phyloP scores from a whole-genome alignment of 1,140 invertebrate species.

The Polyergus mexicanus region DNA sequence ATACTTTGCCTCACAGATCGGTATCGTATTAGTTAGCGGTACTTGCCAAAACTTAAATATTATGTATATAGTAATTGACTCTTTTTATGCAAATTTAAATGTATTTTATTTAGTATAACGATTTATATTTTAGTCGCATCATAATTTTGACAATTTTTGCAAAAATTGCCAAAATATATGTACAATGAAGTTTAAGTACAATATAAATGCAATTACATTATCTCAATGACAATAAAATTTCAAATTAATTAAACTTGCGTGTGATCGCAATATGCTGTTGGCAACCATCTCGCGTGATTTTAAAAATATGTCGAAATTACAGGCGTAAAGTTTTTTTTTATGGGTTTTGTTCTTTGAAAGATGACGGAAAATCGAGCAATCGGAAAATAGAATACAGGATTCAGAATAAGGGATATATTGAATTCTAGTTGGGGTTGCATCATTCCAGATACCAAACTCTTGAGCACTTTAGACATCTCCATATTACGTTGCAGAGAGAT shows the following conservation, averaged over 20 bases:
- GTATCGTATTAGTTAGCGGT: conserved; percentile 22
- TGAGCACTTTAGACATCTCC: conserved; percentile 13
- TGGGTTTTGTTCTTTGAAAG: too few relatives aligned
- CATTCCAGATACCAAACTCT: conserved; percentile 23
- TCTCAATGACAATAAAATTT: conserved; percentile 11
- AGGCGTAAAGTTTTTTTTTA: too few relatives aligned
- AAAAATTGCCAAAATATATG: neutral
- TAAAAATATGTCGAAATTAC: too few relatives aligned
- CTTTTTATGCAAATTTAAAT: conserved; percentile 18
- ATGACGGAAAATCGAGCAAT: too few relatives aligned
- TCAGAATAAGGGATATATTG: conserved; percentile 57
- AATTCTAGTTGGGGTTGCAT: conserved; percentile 53
- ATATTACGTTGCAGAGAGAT: conserved; percentile 34
- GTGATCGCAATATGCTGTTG: neutral
- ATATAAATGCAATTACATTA: neutral
- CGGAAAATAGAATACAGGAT: neutral
- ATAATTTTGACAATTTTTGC: conserved; percentile 17
- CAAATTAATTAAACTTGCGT: conserved; percentile 1
- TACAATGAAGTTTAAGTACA: conserved; percentile 7
- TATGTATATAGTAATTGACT: neutral
- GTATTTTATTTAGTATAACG: neutral
- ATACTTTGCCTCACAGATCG: neutral
- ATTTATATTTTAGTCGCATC: neutral
- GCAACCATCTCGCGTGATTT: neutral
- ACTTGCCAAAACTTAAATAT: conserved; percentile 48